These are phyloP conservation scores for Euura saliciscinereae DNA, from an alignment of 1,140 invertebrate genomes.

Conservation along the genomic window DNA sequence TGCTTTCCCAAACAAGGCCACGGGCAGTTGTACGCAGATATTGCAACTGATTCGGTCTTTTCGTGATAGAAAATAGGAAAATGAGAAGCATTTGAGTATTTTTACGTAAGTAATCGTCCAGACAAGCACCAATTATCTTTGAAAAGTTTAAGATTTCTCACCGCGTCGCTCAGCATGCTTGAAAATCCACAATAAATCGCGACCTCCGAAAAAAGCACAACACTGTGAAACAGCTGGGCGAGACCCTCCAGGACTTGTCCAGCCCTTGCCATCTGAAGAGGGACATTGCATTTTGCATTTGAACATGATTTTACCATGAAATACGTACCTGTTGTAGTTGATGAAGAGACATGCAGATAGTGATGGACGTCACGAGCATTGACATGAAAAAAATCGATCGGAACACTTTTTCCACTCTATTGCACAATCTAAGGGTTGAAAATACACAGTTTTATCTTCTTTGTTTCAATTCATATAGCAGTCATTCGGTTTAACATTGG, in stretches of 20 bases:
- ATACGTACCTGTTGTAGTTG: background rate
- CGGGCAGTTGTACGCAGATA: background rate
- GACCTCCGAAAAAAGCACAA: background rate
- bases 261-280: background rate
- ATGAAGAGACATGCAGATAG: background rate
- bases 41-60: background rate
- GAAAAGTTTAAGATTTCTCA: background rate
- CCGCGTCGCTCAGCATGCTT: background rate
- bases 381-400: background rate
- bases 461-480: no score
- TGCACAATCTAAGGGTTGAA: background rate
- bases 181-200: background rate
- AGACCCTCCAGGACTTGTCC: background rate
- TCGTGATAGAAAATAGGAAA: background rate
- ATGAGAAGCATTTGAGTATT: no score
- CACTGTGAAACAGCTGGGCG: background rate
- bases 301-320: no score
- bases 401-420: background rate
- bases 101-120: no score
- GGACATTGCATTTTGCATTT: no score
- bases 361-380: background rate
- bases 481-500: no score
- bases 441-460: no score
- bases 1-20: background rate
- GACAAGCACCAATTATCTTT: no score